Evolutionary conservation across 2,888 invertebrate genomes (phyloP).

Genomic region (Lampropteryx suffumata): DNA sequence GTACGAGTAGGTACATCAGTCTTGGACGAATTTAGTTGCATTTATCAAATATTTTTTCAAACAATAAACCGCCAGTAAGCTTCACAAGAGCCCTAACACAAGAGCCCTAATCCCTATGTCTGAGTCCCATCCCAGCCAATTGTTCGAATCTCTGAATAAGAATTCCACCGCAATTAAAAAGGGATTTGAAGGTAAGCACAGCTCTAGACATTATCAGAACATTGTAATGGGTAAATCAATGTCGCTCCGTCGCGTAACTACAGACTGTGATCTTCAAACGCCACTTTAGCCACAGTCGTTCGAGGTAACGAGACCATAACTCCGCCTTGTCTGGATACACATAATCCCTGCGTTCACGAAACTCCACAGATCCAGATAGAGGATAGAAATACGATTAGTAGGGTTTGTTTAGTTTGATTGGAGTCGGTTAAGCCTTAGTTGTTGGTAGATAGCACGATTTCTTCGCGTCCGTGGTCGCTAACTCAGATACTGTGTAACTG

Average conservation of each 20-base stretch:
- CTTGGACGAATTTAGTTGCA: not conserved
- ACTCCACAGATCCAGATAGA: slow-evolving; percentile 68
- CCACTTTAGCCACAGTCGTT: slow-evolving; percentile 60
- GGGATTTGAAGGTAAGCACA: slow-evolving; percentile 36
- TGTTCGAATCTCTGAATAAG: slow-evolving; percentile 25
- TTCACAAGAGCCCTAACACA: slow-evolving; percentile 18
- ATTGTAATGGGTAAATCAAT: slow-evolving; percentile 49
- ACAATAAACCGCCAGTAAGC: slow-evolving; percentile 13
- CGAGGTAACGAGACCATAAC: slow-evolving; percentile 76
- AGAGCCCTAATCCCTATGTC: slow-evolving; percentile 16
- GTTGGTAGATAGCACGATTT: slow-evolving; percentile 78
- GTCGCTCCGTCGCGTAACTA: slow-evolving; percentile 42
- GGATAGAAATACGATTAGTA: slow-evolving; percentile 78
- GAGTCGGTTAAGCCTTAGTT: slow-evolving; percentile 74
- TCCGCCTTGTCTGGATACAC: slow-evolving; percentile 66
- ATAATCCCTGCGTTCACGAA: slow-evolving; percentile 72
- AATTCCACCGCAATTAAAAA: slow-evolving; percentile 36
- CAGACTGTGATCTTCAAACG: slow-evolving; percentile 52
- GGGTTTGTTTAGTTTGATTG: slow-evolving; percentile 81
- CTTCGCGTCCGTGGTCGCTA: slow-evolving; percentile 77
- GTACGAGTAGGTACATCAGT: no score
- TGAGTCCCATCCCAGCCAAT: slow-evolving; percentile 21
- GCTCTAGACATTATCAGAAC: slow-evolving; percentile 45
- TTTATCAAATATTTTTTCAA: slow-evolving; percentile 1
- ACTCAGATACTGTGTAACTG: slow-evolving; percentile 71